Percentiles rank a stretch among this genome's conserved stretches.
These are phyloP conservation scores for Podarcis lilfordi DNA, from an alignment of 2,797 vertebrate genomes.

Conservation along the genomic window DNA sequence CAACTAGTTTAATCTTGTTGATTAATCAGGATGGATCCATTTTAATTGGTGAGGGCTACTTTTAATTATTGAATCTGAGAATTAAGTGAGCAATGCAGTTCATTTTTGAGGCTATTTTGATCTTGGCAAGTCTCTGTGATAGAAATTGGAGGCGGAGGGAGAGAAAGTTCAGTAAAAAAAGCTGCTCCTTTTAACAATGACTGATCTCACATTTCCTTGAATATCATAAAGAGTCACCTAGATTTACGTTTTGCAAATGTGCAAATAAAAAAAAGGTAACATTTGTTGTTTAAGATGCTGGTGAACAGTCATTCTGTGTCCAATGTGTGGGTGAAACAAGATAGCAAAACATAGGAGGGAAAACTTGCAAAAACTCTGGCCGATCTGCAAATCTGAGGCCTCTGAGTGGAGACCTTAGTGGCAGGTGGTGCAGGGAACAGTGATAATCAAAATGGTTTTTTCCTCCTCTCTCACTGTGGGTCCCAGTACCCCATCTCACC, in stretches of 20 bases:
- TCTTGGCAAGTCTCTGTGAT: neutral
- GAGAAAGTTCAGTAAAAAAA: neutral
- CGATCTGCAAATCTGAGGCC: neutral
- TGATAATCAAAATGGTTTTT: neutral
- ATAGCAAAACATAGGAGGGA: neutral
- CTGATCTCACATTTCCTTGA: neutral
- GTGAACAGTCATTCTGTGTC: neutral
- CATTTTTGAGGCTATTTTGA: neutral
- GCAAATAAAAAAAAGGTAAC: neutral
- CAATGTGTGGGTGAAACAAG: neutral
- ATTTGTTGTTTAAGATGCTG: neutral
- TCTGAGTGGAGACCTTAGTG: neutral
- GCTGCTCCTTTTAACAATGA: neutral
- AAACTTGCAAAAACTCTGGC: neutral
- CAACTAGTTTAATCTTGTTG: neutral
- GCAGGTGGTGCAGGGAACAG: neutral
- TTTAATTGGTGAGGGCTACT: neutral
- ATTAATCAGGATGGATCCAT: neutral
- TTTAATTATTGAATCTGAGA: neutral
- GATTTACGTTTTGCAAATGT: neutral
- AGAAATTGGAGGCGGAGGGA: neutral
- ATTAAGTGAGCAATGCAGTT: neutral
- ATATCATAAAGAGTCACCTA: neutral
- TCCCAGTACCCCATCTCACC: slow-evolving; percentile 76
- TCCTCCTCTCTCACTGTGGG: neutral